A percentile compares a stretch with the other conserved stretches of the same genome.
phyloP scores from a whole-genome alignment of 2,113 vertebrate genomes.

The Murina feae region DNA sequence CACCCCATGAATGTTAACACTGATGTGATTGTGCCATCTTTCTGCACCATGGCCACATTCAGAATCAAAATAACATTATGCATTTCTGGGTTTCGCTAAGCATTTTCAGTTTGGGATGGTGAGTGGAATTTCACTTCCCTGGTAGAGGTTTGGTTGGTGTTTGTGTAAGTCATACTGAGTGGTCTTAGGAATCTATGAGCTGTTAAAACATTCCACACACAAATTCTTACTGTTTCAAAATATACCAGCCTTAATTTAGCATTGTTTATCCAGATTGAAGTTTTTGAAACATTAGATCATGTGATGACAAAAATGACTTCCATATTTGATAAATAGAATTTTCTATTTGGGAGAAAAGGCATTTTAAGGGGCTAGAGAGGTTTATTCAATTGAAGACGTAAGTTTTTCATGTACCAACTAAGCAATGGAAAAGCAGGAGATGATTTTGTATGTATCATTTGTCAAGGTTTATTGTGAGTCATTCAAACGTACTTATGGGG shows the following conservation, averaged over 20 bases:
- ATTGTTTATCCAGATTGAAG: slow-evolving; percentile 44
- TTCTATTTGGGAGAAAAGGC: slow-evolving; percentile 19
- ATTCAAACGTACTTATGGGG: background rate
- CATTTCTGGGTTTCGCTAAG: background rate
- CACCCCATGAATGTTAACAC: background rate
- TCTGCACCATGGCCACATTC: background rate
- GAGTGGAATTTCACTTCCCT: slow-evolving; percentile 8
- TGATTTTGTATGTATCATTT: background rate
- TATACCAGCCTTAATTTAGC: slow-evolving; percentile 60
- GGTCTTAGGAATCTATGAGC: slow-evolving; percentile 34
- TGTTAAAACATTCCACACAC: slow-evolving; percentile 46
- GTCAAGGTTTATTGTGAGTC: slow-evolving; percentile 29
- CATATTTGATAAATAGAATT: slow-evolving; percentile 49
- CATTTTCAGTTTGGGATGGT: slow-evolving; percentile 2
- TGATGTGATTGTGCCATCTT: background rate
- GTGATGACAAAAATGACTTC: slow-evolving; percentile 54
- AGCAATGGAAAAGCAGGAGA: background rate
- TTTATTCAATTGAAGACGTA: slow-evolving; percentile 42
- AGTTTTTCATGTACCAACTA: background rate
- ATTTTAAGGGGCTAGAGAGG: background rate
- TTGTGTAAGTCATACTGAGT: slow-evolving; percentile 44
- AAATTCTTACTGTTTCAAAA: slow-evolving; percentile 63
- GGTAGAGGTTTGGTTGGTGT: slow-evolving; percentile 43
- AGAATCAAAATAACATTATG: background rate
- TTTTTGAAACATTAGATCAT: slow-evolving; percentile 55